Evolutionary conservation across 2,797 vertebrate species (phyloP).

Genomic region (Muscicapa striata): DNA sequence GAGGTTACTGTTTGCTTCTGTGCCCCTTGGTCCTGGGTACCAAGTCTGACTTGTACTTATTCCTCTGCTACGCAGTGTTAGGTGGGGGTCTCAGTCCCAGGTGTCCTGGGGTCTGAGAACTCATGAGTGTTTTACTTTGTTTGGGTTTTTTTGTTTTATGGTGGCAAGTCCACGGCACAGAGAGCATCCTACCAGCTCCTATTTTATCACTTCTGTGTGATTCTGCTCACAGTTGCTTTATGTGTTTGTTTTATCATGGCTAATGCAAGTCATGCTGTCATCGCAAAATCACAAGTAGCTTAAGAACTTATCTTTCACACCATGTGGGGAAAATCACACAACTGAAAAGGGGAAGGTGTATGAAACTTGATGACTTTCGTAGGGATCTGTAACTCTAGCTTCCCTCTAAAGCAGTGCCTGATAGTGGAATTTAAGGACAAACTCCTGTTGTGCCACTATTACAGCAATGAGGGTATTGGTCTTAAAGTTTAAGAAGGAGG

Average conservation of each 20-base stretch:
- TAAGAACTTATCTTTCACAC: neutral
- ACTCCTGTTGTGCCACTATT: neutral
- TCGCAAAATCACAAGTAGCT: neutral
- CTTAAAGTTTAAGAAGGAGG: neutral
- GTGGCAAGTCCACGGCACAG: neutral
- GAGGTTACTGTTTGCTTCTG: neutral
- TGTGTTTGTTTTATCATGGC: neutral
- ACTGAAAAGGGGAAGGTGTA: neutral
- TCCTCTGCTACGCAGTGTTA: neutral
- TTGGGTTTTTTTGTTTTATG: neutral
- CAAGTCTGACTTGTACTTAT: neutral
- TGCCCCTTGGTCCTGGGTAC: neutral
- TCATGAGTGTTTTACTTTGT: neutral
- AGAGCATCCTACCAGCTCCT: neutral
- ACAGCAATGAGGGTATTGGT: neutral
- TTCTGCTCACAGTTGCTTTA: neutral
- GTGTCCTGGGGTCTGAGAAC: neutral
- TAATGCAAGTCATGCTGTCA: neutral
- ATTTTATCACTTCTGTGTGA: fast-evolving
- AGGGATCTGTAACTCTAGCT: neutral
- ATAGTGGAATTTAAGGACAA: neutral
- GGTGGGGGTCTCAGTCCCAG: neutral
- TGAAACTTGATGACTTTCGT: neutral
- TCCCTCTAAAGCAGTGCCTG: neutral
- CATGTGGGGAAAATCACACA: neutral